Base-by-base conservation (phyloP, 2,888 invertebrate species). In the Drosophila greeni region DNA sequence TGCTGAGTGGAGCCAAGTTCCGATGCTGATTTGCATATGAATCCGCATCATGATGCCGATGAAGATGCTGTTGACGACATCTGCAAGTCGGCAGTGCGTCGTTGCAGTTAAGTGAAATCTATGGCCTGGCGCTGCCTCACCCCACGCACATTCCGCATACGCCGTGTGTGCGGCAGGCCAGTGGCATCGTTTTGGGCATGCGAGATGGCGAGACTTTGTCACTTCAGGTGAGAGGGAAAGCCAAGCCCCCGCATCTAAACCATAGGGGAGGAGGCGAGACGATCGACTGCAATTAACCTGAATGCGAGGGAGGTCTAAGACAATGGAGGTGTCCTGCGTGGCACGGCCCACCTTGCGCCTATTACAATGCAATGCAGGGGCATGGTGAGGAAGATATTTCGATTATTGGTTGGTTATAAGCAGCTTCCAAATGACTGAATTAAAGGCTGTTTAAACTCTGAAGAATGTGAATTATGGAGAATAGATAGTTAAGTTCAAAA, bases 21-120 rank as follows among this genome's bases (percentile, higher is more conserved):
- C 72, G 74, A 66, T 71, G 73, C 62, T 81, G 82, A 81, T 71
- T 83, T 73, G 71, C 84, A 83, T 79, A 71, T 69, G 80, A 71
- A 72, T 75, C 52, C 66, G 72, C 68, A 77, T 85, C 75, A 82
- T 85, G 72, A 72, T 54, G 75, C 66, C 62, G 55, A 65, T 74
- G 64, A 64, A 66, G 76, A 74, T 56, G 56, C 48, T 75, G 78
- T 45, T 52, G 80, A 64, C 65, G 76, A 64, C 76, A 67, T 45
- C 67, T 58, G 49, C 76, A 61, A 61, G 66, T 64, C 58, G 54
- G 43, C 75, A 60, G 53, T 64, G 60, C 71, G 60, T 57, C 71
- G 60, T 57, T 39, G 69, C 67, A 75, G 80, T 67, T 76, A 83
- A 83, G 75, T 66, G 66, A 74, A 77, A 80, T 85, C 81, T 70